Base-by-base conservation (phyloP, 1,140 invertebrate species). In the Penaeus vannamei region DNA sequence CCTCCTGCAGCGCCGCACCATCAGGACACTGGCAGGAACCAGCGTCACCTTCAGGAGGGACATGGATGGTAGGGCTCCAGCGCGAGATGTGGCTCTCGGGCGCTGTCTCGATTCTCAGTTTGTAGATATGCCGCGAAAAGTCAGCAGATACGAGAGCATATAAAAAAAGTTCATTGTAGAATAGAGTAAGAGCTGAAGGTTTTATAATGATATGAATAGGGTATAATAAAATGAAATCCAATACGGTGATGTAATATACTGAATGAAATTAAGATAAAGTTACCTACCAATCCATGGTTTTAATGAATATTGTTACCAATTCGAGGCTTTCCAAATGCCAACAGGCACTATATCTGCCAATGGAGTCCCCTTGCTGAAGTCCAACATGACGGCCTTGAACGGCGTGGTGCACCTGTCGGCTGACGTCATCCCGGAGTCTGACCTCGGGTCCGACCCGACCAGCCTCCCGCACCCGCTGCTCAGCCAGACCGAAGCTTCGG, bases 331-430 rank as follows among this genome's bases (percentile, higher is more conserved):
- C 3, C 69, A 20, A 59, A 0, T 42, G 46, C 36, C 61, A 53
- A n/a, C 87, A 91, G 90, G 90, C 17, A 89, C 87, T 0, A 61
- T 91, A 53, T 86, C 90, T n/a, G 90, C 66, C 32, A 91, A 91
- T 26, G 90, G 90, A 5, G 72, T 91, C 10, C 90, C 90, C 2
- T 29, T 91, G 17, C 69, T 80, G 17, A 61, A 72, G 29, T 72
- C 46, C 4, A 89, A 91, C 84, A 59, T 91, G 29, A 86, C 90
- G n/a, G 90, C 90, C 4, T 76, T 42, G 83, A 89, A 91, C 59
- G 90, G 90, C 19, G 90, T 91, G 17, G 87, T 89, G 23, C 90
- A 91, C 62, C 59, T 91, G 12, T 64, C 83, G 32, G 86, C 84
- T 3, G 90, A 91, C 64, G 84, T 91, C 77, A 81, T 91, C 8